phyloP scores from a whole-genome alignment of 2,113 vertebrate species.

The Lanius ludovicianus region DNA sequence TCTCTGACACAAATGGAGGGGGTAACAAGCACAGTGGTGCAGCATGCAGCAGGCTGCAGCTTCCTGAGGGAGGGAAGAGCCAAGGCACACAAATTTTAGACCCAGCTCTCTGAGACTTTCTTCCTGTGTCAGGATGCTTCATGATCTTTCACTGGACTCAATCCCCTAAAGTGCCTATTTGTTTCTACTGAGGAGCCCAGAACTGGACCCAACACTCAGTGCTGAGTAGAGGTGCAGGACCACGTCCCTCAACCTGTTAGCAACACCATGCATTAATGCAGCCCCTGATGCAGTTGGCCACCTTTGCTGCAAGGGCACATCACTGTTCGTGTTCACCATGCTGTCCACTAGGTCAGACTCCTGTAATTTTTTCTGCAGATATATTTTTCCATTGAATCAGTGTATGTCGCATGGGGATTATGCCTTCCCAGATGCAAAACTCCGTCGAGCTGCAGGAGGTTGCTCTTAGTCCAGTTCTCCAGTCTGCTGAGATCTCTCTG shows the following conservation, averaged over 20 bases:
- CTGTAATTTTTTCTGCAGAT: not conserved
- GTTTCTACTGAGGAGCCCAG: not conserved
- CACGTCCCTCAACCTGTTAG: not conserved
- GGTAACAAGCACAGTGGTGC: accelerated
- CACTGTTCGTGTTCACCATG: not conserved
- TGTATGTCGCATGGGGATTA: not conserved
- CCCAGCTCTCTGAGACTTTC: not conserved
- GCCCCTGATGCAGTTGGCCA: not conserved
- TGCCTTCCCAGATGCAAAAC: not conserved
- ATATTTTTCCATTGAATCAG: not conserved
- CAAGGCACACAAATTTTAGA: not conserved
- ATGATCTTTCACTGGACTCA: not conserved
- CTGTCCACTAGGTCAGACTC: not conserved
- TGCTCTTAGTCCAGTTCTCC: not conserved
- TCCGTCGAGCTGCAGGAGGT: not conserved
- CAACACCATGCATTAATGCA: not conserved
- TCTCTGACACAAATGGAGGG: not conserved
- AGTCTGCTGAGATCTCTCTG: not conserved
- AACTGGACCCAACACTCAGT: not conserved
- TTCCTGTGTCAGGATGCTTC: not conserved
- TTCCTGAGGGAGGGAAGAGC: not conserved
- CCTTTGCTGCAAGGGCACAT: not conserved
- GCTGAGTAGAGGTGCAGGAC: not conserved
- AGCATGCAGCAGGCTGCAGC: not conserved
- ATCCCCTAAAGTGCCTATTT: not conserved